These are phyloP conservation scores for Neotoma lepida DNA, from an alignment of 2,113 vertebrate genomes.

Conservation along the genomic window DNA sequence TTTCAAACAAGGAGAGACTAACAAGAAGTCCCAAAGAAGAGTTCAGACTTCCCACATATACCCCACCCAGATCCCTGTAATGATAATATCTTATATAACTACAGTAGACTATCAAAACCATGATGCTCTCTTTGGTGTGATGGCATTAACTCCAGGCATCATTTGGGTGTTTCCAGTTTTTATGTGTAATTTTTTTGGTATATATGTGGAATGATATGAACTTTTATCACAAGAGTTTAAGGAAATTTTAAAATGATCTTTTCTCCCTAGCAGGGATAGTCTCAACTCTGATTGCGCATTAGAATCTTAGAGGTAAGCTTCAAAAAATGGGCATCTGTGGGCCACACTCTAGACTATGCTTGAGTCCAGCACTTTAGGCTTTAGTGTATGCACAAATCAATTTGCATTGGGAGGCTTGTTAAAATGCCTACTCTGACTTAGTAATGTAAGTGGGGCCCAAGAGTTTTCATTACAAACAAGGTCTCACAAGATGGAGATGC, in stretches of 20 bases:
- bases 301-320: conserved; percentile 15
- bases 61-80: not conserved
- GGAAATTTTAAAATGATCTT: conserved; percentile 31
- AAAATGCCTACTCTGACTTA: not conserved
- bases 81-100: conserved; percentile 29
- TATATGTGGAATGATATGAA: not conserved
- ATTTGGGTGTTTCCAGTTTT: conserved; percentile 46
- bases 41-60: conserved; percentile 1
- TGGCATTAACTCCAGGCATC: not conserved
- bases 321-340: not conserved
- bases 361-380: not conserved
- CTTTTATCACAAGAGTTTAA: conserved; percentile 32
- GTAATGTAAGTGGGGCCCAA: not conserved
- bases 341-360: not conserved
- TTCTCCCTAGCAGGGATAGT: not conserved
- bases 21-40: not conserved
- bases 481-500: not conserved
- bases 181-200: not conserved
- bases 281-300: conserved; percentile 15
- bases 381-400: not conserved
- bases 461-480: not conserved
- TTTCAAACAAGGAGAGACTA: conserved; percentile 57
- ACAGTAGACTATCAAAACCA: not conserved
- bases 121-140: conserved; percentile 17
- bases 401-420: not conserved